A percentile compares a stretch with the other conserved stretches of the same genome.
phyloP scores from a whole-genome alignment of 2,797 vertebrate genomes.

The Euphonia xanthogaster region DNA sequence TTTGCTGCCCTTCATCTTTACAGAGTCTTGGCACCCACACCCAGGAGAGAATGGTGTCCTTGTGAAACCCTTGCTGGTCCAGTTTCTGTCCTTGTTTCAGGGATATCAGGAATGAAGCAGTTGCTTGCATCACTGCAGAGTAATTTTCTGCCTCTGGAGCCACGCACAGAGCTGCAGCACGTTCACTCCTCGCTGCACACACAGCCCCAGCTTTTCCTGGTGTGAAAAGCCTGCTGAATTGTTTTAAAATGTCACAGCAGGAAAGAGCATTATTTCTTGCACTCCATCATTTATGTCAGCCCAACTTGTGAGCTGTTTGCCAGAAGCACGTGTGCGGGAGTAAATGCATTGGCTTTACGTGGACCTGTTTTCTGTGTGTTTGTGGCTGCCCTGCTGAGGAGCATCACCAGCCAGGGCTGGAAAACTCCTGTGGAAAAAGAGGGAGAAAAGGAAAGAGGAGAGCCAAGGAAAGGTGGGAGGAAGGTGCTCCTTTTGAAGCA shows the following conservation, averaged over 20 bases:
- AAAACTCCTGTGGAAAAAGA: background rate
- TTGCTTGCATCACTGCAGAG: background rate
- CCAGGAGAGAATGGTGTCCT: background rate
- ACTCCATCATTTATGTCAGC: background rate
- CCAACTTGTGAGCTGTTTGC: background rate
- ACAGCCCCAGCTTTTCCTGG: fast-evolving
- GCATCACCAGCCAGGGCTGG: background rate
- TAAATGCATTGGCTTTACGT: background rate
- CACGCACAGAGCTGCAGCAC: fast-evolving
- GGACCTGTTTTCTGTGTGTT: fast-evolving
- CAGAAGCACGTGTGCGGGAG: fast-evolving
- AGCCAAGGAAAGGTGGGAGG: background rate
- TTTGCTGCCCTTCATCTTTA: background rate
- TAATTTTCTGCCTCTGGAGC: background rate
- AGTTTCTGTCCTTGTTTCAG: background rate
- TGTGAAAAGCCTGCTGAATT: background rate
- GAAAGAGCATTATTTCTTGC: background rate
- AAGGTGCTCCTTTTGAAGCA: background rate
- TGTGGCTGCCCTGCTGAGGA: background rate
- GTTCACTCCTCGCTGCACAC: fast-evolving
- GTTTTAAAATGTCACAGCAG: background rate
- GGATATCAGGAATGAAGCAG: background rate
- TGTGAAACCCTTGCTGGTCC: background rate
- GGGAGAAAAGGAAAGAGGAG: background rate
- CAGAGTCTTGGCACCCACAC: background rate